Evolutionary conservation across 2,888 invertebrate species (phyloP).

Genomic region (Calameuta filiformis): DNA sequence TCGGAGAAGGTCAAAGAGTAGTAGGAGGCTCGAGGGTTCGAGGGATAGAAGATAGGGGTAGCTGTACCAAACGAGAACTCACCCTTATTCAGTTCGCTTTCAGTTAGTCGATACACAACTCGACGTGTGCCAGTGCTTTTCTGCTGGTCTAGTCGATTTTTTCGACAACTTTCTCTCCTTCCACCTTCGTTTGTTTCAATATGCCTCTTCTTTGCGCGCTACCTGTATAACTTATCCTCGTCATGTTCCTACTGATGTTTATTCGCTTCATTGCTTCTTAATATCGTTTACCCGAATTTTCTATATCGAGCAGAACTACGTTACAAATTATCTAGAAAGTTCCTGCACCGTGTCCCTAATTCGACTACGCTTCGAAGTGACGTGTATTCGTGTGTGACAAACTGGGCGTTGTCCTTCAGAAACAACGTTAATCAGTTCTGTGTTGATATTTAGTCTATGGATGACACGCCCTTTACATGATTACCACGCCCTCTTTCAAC

Average conservation of each 20-base stretch:
- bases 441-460: background rate
- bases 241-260: background rate
- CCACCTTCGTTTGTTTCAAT: background rate
- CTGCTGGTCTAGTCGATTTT: background rate
- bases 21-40: background rate
- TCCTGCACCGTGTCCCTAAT: background rate
- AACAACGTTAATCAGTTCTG: background rate
- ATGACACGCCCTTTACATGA: background rate
- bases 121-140: background rate
- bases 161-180: background rate
- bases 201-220: background rate
- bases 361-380: background rate
- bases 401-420: slow-evolving; percentile 1
- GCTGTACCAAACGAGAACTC: slow-evolving; percentile 1
- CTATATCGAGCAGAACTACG: background rate
- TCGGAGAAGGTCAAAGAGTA: background rate
- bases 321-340: background rate
- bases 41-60: slow-evolving; percentile 5
- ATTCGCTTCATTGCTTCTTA: background rate
- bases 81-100: slow-evolving; percentile 7
- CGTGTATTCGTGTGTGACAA: background rate
- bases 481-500: background rate
- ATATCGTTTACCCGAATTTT: background rate
- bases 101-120: slow-evolving; percentile 10
- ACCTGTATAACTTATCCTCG: background rate